Base-by-base conservation (phyloP, 2,888 invertebrate genomes). In the Notocelia uddmanniana region DNA sequence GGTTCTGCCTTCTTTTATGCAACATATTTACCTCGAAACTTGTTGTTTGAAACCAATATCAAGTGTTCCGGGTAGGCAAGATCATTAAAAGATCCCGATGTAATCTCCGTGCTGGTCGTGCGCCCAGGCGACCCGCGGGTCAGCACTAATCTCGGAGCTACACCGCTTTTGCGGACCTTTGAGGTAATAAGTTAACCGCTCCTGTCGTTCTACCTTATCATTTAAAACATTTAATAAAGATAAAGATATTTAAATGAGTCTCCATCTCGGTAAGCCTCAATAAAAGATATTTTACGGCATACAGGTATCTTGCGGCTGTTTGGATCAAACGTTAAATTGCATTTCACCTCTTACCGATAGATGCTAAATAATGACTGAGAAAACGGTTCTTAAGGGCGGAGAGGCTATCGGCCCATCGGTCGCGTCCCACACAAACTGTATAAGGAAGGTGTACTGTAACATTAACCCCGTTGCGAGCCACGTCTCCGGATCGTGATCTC, bases 401-500 rank as follows among this genome's bases (percentile, higher is more conserved):
- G 74, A 81, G 81, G 78, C 80, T 79, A 81, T 82, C 78, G 77
- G 79, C 77, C 73, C 72, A 74, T 74, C 72, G 68, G 79, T 77
- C 77, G 77, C 79, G 67, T 72, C 72, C 72, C 72, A 72, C 72
- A 68, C 71, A 60, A 76, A 75, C 83, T 82, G 77, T 83, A 80
- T 82, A 85, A 79, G 84, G 83, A 82, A 84, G 82, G 82, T 81
- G 79, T 79, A 78, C 76, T 83, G 85, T 86, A 85, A 84, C 86
- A 84, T 88, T 89, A 88, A 87, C 89, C 88, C 81, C 84, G 81
- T 85, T 87, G 82, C 81, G 75, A 77, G 75, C 75, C 79, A 78
- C 78, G 80, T 77, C 83, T 80, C 79, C 81, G 80, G 81, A 78
- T 83, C 83, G 83, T 81, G 83, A 81, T 82, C 82, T 81, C 79